Base-by-base conservation (phyloP, 2,888 invertebrate genomes). In the Scotopteryx bipunctaria region DNA sequence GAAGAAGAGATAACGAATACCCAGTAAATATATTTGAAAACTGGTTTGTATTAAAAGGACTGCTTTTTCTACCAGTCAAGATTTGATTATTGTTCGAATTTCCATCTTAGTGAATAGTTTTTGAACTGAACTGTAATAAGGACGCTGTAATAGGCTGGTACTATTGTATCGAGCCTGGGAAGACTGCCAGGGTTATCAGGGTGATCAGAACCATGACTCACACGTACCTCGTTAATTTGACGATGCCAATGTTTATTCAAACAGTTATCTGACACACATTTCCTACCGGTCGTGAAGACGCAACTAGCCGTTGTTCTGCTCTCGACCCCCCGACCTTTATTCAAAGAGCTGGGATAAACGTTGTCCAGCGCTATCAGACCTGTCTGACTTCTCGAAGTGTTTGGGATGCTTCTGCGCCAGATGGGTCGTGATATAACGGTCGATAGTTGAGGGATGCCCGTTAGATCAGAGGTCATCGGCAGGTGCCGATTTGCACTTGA, bases 401-500 rank as follows among this genome's bases (percentile, higher is more conserved):
- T 63, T 19, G 44, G 27, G 36, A 42, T 19, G 44, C 21, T 32
- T 29, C 45, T 31, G 21, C 31, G 46, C 50, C 40, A 47, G 25
- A 25, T 43, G 61, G 67, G 64, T 55, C 61, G 45, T 31, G 56
- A 53, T 57, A 49, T 29, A 52, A 8, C 49, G 57, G 63, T 33
- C 43, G 60, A 55, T 60, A 17, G 55, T 45, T 59, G 61, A 75
- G 77, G 84, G 81, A 78, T 78, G 77, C 76, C 86, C 87, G 88
- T 87, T 88, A 88, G 80, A 65, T 64, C 66, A 49, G 78, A 72
- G 88, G 86, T 87, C 88, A 83, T 81, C 83, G 80, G 75, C 88
- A 88, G 86, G 88, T 89, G 88, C 76, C 78, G 82, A 85, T 86
- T 82, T 79, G 77, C 76, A 76, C 83, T 84, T 86, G 88, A 86